Base-by-base conservation (phyloP, 2,797 vertebrate genomes). In the Smutsia gigantea region DNA sequence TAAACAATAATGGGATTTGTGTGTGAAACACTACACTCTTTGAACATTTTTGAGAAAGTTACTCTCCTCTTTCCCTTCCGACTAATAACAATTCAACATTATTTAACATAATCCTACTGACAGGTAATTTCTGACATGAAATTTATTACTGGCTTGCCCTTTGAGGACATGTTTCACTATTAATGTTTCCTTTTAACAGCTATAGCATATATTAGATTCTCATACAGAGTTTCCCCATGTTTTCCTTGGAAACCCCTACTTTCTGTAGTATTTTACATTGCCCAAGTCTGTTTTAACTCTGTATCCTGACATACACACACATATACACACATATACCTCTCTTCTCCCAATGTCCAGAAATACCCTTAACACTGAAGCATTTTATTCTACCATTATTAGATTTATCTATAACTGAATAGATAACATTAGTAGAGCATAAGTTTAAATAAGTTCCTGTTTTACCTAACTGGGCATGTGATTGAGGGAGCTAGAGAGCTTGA, bases 151-250 rank as follows among this genome's bases (percentile, higher is more conserved):
- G 95, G 97, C 97, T 98, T 98, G 98, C 99, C 98, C 98, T 98
- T 98, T 90, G 98, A 98, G 98, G 98, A 98, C 98, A 98, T 97
- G 98, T 98, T 98, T 98, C 98, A 98, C 98, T 98, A 98, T 98
- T 99, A 99, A 98, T 97, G 98, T 99, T 99, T 99, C 98, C 98
- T 98, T 99, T 98, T 98, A 98, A 99, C 99, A 99, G 98, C 98
- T 98, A 95, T 34, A 98, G 98, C 98, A 98, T 98, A 98, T 98
- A 98, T 98, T 99, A 98, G 99, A 98, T 98, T 98, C 97, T 98
- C 98, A 98, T 98, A 97, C 98, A 97, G 98, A 97, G 92, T 98
- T 98, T 98, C 98, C 96, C 98, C 97, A 93, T 99, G 98, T 99
- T 99, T 99, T 98, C 98, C 98, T 99, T 99, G 98, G 99, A 99